Evolutionary conservation across 1,140 invertebrate genomes (phyloP), one percentile per base, ranked within the genome.

Genomic region (Danaus plexippus): DNA sequence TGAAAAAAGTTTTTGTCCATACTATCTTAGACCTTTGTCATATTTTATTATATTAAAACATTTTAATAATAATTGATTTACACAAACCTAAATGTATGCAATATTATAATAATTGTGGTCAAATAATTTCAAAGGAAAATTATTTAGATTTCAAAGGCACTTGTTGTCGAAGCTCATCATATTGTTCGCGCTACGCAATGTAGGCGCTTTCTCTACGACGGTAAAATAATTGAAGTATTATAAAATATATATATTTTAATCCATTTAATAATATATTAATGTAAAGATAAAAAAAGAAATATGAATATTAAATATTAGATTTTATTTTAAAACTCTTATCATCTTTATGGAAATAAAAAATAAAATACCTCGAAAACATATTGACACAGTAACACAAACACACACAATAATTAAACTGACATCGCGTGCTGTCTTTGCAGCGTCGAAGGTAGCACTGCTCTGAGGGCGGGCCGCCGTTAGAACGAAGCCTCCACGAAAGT

Each of bases 401-500:
- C 59, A 46, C 58, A 63, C 61, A 54, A 40, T 43, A 47, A 11
- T 59, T 52, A 22, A 18, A 47, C 46, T 54, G 52, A 61, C 60
- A 69, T 65, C 54, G 59, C 78, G 80, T 77, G 76, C 67, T 71
- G 56, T 46, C 69, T 56, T 63, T 60, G 70, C 71, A 71, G 69
- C 75, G 76, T 59, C 68, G 60, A 60, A 61, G 63, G 57, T 49
- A 63, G 67, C 70, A 83, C 80, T 83, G 77, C 59, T 57, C 45
- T 50, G 53, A 54, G 47, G 43, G 52, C 43, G 15, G 9, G 55
- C 43, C 54, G 43, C 44, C 59, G 56, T 52, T 48, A 64, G 59
- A 62, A 74, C 57, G 76, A 77, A 80, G 69, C 67, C 75, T 78
- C 59, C 64, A 71, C 59, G 76, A 76, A 79, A 81, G 73, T 62